These are phyloP conservation scores for Pica pica DNA, from an alignment of 2,113 vertebrate genomes.

Conservation along the genomic window DNA sequence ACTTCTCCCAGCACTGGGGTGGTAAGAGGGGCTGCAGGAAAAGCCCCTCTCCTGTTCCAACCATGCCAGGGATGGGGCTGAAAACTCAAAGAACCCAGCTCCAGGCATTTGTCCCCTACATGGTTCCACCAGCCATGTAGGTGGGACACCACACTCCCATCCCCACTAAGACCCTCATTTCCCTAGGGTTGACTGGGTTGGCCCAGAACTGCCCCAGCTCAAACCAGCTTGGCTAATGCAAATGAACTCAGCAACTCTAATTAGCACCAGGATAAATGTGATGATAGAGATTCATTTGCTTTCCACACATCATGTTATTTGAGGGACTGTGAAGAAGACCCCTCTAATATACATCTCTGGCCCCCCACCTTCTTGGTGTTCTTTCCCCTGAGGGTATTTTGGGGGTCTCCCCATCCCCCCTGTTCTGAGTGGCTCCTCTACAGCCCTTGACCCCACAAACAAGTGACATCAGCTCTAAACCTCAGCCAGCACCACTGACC, in stretches of 20 bases:
- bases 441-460: neutral
- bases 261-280: neutral
- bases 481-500: neutral
- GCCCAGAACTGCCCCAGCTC: neutral
- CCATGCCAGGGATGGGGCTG: neutral
- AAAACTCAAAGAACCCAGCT: neutral
- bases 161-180: neutral
- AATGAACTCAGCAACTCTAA: neutral
- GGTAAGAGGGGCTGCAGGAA: neutral
- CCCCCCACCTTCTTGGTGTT: neutral
- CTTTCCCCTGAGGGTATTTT: neutral
- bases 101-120: neutral
- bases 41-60: neutral
- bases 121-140: rapidly evolving
- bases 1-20: neutral
- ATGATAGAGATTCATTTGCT: neutral
- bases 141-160: neutral
- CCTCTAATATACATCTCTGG: rapidly evolving
- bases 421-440: neutral
- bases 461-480: neutral
- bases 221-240: neutral
- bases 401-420: neutral
- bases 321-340: neutral
- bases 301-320: neutral
- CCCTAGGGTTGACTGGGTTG: neutral